Evolutionary conservation across 2,797 vertebrate species (phyloP).

Genomic region (Macropodus opercularis): DNA sequence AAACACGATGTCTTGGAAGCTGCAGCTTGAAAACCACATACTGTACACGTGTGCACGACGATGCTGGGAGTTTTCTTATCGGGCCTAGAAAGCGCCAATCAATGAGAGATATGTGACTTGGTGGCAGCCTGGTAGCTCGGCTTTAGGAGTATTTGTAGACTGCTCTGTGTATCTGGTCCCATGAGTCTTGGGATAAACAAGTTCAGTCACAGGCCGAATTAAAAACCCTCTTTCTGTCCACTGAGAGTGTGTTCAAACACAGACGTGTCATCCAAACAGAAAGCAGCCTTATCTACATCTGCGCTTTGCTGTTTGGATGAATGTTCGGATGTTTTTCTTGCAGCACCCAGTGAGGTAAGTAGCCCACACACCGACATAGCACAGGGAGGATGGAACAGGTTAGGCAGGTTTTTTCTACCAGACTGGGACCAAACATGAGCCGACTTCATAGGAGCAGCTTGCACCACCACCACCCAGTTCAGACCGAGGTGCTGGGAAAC

Average conservation of each 20-base stretch:
- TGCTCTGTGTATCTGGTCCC: constrained; percentile 49
- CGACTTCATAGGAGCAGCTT: constrained; percentile 58
- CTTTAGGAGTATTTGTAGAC: constrained; percentile 58
- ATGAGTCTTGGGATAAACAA: constrained; percentile 20
- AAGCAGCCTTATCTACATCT: constrained; percentile 71
- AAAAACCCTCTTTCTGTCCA: constrained; percentile 8
- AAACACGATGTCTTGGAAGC: constrained; percentile 34
- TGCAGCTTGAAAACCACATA: constrained; percentile 34
- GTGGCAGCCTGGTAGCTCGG: constrained; percentile 50
- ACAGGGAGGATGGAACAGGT: constrained; percentile 59
- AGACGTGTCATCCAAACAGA: constrained; percentile 60
- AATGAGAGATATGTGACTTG: constrained; percentile 51
- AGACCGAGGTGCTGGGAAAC: constrained; percentile 52
- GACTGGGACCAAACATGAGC: constrained; percentile 60
- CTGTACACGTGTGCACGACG: no score
- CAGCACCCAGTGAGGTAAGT: constrained; percentile 69
- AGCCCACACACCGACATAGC: constrained; percentile 60
- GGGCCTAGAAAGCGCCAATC: constrained; percentile 49
- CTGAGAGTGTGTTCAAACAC: constrained; percentile 47
- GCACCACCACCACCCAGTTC: constrained; percentile 60
- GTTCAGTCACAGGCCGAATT: constrained; percentile 6
- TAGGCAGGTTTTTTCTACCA: constrained; percentile 65
- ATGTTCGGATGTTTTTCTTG: constrained; percentile 81
- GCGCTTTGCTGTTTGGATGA: constrained; percentile 74
- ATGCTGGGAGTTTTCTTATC: constrained; percentile 51